phyloP scores from a whole-genome alignment of 2,888 invertebrate genomes.

The Venusia cambrica region DNA sequence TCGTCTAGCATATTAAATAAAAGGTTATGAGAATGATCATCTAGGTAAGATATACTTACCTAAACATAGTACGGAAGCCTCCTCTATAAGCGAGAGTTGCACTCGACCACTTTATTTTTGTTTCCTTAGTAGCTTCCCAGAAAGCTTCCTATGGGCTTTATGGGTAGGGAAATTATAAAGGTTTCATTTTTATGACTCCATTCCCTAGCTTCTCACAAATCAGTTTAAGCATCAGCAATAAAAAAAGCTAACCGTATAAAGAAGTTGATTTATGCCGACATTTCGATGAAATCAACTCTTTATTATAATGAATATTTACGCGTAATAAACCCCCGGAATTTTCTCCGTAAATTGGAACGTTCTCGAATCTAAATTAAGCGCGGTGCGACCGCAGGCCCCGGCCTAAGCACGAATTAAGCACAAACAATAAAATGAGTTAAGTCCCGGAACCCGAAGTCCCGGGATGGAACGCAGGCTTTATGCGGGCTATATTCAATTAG shows the following conservation, averaged over 20 bases:
- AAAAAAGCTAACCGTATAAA: slow-evolving; percentile 13
- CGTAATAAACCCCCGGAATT: slow-evolving; percentile 35
- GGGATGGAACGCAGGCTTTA: slow-evolving; percentile 24
- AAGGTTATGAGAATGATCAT: too few species aligned
- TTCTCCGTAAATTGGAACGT: slow-evolving; percentile 35
- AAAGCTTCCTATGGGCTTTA: too few species aligned
- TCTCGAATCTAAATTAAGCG: slow-evolving; percentile 44
- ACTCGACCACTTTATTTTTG: too few species aligned
- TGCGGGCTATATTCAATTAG: slow-evolving; percentile 25
- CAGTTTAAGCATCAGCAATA: slow-evolving; percentile 19
- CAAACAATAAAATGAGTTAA: slow-evolving; percentile 50
- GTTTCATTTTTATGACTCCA: too few species aligned
- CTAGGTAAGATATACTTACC: too few species aligned
- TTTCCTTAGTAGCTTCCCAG: too few species aligned
- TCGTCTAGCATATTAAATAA: too few species aligned
- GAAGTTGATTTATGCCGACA: slow-evolving; percentile 23
- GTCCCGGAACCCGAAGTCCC: slow-evolving; percentile 31
- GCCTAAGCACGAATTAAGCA: slow-evolving; percentile 46
- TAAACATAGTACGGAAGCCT: too few species aligned
- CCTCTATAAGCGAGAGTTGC: too few species aligned
- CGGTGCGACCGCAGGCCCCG: slow-evolving; percentile 35
- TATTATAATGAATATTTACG: slow-evolving; percentile 30
- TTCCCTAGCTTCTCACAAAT: slow-evolving; percentile 20
- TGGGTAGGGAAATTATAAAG: too few species aligned
- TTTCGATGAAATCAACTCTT: slow-evolving; percentile 17